phyloP scores from a whole-genome alignment of 2,113 vertebrate genomes.

The Ptilonorhynchus violaceus region DNA sequence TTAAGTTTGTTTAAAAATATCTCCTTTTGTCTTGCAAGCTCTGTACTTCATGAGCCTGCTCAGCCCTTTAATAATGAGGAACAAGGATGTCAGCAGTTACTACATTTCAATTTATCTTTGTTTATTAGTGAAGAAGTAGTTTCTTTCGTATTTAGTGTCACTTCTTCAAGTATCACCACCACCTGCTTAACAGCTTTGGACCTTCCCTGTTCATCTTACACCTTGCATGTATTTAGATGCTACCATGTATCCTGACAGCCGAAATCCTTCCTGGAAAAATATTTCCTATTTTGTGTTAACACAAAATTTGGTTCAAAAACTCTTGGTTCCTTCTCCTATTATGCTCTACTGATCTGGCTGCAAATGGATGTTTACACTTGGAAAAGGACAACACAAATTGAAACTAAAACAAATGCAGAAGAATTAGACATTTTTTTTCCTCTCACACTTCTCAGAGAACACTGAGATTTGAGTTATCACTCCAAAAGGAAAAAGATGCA shows the following conservation, averaged over 20 bases:
- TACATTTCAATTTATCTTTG: not conserved
- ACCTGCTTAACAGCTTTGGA: not conserved
- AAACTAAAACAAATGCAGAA: not conserved
- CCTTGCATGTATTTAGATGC: not conserved
- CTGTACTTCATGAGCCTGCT: not conserved
- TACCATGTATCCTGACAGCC: not conserved
- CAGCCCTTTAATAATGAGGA: not conserved
- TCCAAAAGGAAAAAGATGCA: not conserved
- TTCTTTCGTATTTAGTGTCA: not conserved
- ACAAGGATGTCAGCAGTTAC: not conserved
- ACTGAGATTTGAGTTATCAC: not conserved
- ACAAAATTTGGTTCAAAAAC: not conserved
- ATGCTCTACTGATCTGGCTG: not conserved
- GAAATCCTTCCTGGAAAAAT: not conserved
- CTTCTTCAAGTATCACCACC: not conserved
- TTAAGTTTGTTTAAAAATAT: not conserved
- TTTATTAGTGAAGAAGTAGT: not conserved
- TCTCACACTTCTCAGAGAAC: not conserved
- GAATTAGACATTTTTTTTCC: not conserved
- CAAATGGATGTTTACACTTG: not conserved
- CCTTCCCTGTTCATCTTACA: not conserved
- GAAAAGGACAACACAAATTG: not conserved
- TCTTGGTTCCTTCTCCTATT: not conserved
- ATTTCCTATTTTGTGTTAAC: not conserved
- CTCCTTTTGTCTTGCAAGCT: not conserved